phyloP scores from a whole-genome alignment of 2,888 invertebrate species.

The Caenorhabditis sp. region DNA sequence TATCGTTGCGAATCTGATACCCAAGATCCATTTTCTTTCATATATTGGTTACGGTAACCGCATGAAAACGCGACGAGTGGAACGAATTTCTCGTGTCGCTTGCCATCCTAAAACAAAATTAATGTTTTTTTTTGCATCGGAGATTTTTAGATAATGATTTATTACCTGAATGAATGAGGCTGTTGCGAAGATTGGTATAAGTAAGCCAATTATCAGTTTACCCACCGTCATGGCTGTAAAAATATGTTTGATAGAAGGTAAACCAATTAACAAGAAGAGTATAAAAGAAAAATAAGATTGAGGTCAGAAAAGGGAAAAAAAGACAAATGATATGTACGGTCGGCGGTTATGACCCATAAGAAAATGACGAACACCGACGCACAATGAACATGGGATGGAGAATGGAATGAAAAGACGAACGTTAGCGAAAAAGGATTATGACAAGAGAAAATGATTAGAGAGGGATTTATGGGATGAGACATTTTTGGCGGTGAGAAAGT shows the following conservation, averaged over 20 bases:
- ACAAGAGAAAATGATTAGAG: no score
- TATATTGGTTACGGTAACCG: conserved; percentile 68
- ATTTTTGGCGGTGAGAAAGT: no score
- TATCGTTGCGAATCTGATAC: conserved; percentile 61
- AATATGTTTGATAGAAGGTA: not conserved
- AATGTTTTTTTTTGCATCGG: no score
- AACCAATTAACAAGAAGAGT: not conserved
- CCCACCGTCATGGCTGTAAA: conserved; percentile 41
- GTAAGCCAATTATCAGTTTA: conserved; percentile 45
- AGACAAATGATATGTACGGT: not conserved
- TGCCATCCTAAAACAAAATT: conserved; percentile 6
- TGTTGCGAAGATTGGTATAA: conserved; percentile 37
- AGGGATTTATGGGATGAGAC: no score
- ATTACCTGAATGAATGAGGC: conserved; percentile 28
- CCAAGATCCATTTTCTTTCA: conserved; percentile 67
- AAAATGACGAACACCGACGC: no score
- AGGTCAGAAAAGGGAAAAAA: not conserved
- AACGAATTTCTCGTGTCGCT: conserved; percentile 64
- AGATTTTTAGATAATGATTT: conserved; percentile 1
- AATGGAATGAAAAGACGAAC: no score
- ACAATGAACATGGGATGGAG: no score
- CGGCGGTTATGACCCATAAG: not conserved
- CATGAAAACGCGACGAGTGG: conserved; percentile 71
- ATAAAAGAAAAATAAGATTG: not conserved
- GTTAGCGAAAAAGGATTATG: no score